These are phyloP conservation scores for Amphipyra berbera DNA, from an alignment of 2,888 invertebrate genomes.

Conservation along the genomic window DNA sequence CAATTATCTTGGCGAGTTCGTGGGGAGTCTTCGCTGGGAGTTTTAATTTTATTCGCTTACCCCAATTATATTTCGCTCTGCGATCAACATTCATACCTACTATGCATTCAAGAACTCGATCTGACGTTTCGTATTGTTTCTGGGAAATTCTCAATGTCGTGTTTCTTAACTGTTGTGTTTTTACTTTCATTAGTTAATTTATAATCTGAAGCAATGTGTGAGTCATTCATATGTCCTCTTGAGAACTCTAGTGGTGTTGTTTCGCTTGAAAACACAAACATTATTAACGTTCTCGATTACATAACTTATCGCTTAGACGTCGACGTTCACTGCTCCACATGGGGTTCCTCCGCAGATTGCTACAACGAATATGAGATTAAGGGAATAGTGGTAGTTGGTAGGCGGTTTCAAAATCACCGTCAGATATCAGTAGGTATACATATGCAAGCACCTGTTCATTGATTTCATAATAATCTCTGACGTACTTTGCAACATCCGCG, in stretches of 20 bases:
- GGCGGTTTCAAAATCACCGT: no score
- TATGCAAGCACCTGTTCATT: no score
- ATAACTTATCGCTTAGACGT: conserved; percentile 24
- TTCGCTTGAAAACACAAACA: conserved; percentile 3
- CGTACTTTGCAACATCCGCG: no score
- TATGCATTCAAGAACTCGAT: conserved; percentile 59
- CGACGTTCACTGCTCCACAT: not conserved
- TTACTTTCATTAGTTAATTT: conserved; percentile 6
- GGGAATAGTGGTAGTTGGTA: not conserved
- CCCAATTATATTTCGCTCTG: conserved; percentile 74
- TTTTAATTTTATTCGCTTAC: conserved; percentile 76
- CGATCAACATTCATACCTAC: conserved; percentile 65
- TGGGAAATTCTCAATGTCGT: conserved; percentile 9
- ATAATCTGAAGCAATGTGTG: not conserved
- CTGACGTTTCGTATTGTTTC: conserved; percentile 19
- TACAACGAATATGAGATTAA: conserved; percentile 1
- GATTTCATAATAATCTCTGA: no score
- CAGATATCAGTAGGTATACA: no score
- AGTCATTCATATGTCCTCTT: conserved; percentile 2
- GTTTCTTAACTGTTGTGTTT: conserved; percentile 16
- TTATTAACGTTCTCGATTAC: conserved; percentile 2
- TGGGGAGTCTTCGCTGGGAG: conserved; percentile 69
- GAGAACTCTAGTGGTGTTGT: conserved; percentile 4
- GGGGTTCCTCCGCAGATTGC: conserved; percentile 10
- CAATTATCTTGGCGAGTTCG: conserved; percentile 77